Evolutionary conservation across 2,888 invertebrate genomes (phyloP).

Genomic region (Andrena hattorfiana): DNA sequence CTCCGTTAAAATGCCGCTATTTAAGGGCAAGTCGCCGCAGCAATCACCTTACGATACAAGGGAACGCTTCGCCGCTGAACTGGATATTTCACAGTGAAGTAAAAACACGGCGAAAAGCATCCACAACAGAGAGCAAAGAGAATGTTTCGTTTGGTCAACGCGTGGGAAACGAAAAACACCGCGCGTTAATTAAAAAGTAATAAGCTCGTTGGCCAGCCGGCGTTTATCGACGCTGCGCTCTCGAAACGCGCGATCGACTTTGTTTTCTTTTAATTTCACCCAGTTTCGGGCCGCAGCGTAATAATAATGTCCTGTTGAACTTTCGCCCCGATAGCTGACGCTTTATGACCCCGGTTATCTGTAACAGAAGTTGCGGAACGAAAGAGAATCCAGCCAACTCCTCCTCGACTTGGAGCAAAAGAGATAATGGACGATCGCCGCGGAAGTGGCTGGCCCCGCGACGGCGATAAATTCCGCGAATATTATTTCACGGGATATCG

Average conservation of each 20-base stretch:
- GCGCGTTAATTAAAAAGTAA: constrained; percentile 72
- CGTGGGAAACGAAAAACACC: not conserved
- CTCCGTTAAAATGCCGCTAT: not conserved
- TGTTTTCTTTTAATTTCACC: constrained; percentile 75
- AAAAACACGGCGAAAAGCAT: not conserved
- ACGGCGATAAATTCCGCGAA: constrained; percentile 52
- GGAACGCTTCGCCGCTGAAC: too few relatives aligned
- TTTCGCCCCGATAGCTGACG: constrained; percentile 55
- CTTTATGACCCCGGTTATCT: constrained; percentile 59
- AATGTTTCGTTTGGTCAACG: not conserved
- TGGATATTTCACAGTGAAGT: not conserved
- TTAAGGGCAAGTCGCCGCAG: too few relatives aligned
- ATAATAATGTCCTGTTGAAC: constrained; percentile 68
- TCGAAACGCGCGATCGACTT: constrained; percentile 44
- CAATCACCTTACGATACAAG: too few relatives aligned
- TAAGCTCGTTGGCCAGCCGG: constrained; percentile 42
- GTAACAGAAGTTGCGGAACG: constrained; percentile 56
- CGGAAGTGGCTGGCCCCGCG: constrained; percentile 40
- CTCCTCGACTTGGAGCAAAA: constrained; percentile 32
- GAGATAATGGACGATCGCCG: constrained; percentile 49
- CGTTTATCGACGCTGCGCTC: constrained; percentile 47
- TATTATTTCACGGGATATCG: constrained; percentile 43
- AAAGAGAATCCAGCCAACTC: constrained; percentile 53
- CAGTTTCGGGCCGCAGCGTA: constrained; percentile 62
- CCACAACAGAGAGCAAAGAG: not conserved